Conservation (phyloP, 1,140 invertebrate species). For the Pogonus chalceus region DNA sequence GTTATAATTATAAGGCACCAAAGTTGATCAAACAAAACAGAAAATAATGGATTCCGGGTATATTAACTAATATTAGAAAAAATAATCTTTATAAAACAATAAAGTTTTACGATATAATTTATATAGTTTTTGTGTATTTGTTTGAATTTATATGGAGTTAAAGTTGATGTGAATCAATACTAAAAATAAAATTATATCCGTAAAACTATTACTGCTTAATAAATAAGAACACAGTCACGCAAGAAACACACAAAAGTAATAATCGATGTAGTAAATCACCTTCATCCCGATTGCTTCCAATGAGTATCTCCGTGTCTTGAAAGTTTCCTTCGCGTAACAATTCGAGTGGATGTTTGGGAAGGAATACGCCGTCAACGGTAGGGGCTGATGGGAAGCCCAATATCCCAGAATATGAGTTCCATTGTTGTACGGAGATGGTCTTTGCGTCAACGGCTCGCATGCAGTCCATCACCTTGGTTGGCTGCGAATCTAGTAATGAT, state of each 20-base stretch:
- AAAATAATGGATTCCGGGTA: no score
- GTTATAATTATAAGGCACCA: no score
- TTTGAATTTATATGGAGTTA: no score
- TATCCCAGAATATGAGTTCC: constrained; percentile 83
- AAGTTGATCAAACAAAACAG: no score
- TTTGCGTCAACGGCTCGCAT: constrained; percentile 77
- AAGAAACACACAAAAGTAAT: background rate
- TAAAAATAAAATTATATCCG: no score
- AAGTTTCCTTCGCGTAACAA: constrained; percentile 70
- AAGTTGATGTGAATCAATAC: no score
- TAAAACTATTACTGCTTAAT: no score
- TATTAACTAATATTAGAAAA: no score
- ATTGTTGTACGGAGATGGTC: constrained; percentile 75
- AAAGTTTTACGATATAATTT: no score
- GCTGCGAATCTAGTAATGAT: constrained; percentile 50
- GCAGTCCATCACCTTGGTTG: constrained; percentile 67
- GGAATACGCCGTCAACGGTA: constrained; percentile 75
- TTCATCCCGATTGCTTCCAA: constrained; percentile 83
- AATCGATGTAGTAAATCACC: constrained; percentile 44
- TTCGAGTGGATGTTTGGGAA: constrained; percentile 74
- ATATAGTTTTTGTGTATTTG: no score
- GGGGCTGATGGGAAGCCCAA: constrained; percentile 81
- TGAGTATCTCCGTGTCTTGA: constrained; percentile 71
- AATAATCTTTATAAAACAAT: no score
- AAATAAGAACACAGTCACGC: background rate